phyloP scores from a whole-genome alignment of 2,797 vertebrate species.

The Aulostomus chinensis region DNA sequence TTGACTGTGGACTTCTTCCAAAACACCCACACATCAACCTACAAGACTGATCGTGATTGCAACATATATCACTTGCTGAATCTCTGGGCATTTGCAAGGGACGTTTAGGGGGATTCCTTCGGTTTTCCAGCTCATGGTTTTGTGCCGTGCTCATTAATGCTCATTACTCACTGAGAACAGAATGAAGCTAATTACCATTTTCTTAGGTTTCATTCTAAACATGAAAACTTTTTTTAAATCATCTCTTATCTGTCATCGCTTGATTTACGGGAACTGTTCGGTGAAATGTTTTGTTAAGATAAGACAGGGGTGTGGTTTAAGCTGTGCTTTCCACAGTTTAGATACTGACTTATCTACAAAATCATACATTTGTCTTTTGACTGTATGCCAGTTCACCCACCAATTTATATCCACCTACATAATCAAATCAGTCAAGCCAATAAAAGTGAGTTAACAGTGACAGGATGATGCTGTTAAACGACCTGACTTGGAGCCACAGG shows the following conservation, averaged over 20 bases:
- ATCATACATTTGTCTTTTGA: slow-evolving; percentile 37
- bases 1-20: slow-evolving; percentile 67
- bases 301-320: slow-evolving; percentile 24
- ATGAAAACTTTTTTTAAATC: slow-evolving; percentile 20
- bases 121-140: slow-evolving; percentile 19
- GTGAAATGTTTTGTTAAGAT: slow-evolving; percentile 36
- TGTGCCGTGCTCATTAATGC: slow-evolving; percentile 12
- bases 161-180: slow-evolving; percentile 60
- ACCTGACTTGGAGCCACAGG: slow-evolving; percentile 98
- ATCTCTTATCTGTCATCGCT: slow-evolving; percentile 29
- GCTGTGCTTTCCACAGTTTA: slow-evolving; percentile 12
- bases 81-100: slow-evolving; percentile 23
- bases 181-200: slow-evolving; percentile 77
- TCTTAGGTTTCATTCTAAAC: slow-evolving; percentile 49
- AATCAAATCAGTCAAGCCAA: slow-evolving; percentile 14
- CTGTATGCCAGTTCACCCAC: slow-evolving; percentile 4
- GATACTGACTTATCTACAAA: slow-evolving; percentile 29
- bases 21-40: slow-evolving; percentile 34
- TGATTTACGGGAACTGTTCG: slow-evolving; percentile 21
- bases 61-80: slow-evolving; percentile 50
- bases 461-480: slow-evolving; percentile 19
- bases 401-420: slow-evolving; percentile 2
- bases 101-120: slow-evolving; percentile 31
- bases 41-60: slow-evolving; percentile 49
- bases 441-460: neutral